A percentile compares a stretch with the other conserved stretches of the same genome.
Conservation (phyloP, 2,888 invertebrate genomes). For the Pimpla rufipes region DNA sequence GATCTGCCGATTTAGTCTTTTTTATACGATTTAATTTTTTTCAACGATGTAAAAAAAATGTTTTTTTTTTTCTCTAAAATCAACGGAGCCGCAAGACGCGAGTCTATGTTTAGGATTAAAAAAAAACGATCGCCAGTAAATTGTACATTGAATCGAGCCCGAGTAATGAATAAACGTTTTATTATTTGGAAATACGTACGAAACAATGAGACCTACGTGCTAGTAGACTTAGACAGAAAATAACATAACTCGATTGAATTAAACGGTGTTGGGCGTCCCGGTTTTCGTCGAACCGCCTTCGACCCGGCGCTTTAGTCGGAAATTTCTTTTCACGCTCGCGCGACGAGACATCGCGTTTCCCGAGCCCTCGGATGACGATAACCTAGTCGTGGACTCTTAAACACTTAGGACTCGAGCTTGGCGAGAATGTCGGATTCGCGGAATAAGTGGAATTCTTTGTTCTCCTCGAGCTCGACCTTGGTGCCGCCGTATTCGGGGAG, state of each 20-base stretch:
- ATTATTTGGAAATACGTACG: slow-evolving; percentile 76
- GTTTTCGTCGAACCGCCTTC: slow-evolving; percentile 11
- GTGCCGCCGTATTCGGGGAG: slow-evolving; percentile 99
- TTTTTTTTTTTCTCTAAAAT: no score
- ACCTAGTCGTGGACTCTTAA: slow-evolving; percentile 74
- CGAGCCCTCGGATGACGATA: slow-evolving; percentile 41
- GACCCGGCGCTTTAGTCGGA: slow-evolving; percentile 1
- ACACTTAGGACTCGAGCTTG: slow-evolving; percentile 89
- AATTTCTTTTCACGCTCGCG: slow-evolving; percentile 16
- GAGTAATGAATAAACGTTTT: slow-evolving; percentile 76
- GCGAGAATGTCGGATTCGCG: slow-evolving; percentile 98
- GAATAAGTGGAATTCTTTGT: slow-evolving; percentile 97
- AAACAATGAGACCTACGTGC: slow-evolving; percentile 77
- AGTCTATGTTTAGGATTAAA: background rate
- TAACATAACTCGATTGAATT: slow-evolving; percentile 69
- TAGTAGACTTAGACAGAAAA: slow-evolving; percentile 74
- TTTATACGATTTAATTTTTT: no score
- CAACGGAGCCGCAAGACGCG: background rate
- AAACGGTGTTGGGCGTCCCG: slow-evolving; percentile 43
- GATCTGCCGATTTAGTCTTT: no score
- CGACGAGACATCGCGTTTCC: slow-evolving; percentile 14
- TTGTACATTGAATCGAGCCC: slow-evolving; percentile 5
- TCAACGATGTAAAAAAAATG: no score
- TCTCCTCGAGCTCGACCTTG: slow-evolving; percentile 95
- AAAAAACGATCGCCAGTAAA: background rate